Conservation (phyloP, 1,140 invertebrate species). For the Vanessa atalanta region DNA sequence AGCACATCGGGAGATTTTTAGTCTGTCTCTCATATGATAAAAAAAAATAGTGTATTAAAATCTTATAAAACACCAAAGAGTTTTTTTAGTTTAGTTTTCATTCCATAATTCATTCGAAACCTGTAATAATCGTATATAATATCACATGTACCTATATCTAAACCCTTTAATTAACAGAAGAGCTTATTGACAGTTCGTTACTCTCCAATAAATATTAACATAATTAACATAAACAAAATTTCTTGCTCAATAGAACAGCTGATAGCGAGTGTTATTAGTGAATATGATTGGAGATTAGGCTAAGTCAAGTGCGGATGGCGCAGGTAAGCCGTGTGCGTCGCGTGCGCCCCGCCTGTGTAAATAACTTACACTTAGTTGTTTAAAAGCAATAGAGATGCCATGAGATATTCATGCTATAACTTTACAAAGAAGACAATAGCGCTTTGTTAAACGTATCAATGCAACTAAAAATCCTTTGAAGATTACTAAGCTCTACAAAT, state of each 20-base stretch:
- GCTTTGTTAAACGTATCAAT: background rate
- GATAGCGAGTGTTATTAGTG: conserved; percentile 58
- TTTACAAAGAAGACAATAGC: background rate
- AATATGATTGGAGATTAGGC: conserved; percentile 72
- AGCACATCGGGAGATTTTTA: too few species aligned
- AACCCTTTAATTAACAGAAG: background rate
- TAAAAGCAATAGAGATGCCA: conserved; percentile 44
- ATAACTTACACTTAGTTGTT: conserved; percentile 50
- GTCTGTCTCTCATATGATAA: too few species aligned
- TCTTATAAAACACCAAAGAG: too few species aligned
- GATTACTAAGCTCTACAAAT: too few species aligned
- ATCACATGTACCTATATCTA: too few species aligned
- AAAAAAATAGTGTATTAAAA: too few species aligned
- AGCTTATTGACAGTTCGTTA: too few species aligned
- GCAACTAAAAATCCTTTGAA: too few species aligned
- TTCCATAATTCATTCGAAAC: too few species aligned
- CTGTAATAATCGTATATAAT: too few species aligned
- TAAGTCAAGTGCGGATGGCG: conserved; percentile 50
- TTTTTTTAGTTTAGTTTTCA: too few species aligned
- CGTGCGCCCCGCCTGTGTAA: conserved; percentile 54
- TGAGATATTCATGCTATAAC: background rate
- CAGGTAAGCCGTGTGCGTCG: conserved; percentile 58
- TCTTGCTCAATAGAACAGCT: conserved; percentile 13
- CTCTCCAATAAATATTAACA: background rate
- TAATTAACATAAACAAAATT: background rate